Evolutionary conservation across 1,140 invertebrate species (phyloP).

Genomic region (Zaprionus inermis): DNA sequence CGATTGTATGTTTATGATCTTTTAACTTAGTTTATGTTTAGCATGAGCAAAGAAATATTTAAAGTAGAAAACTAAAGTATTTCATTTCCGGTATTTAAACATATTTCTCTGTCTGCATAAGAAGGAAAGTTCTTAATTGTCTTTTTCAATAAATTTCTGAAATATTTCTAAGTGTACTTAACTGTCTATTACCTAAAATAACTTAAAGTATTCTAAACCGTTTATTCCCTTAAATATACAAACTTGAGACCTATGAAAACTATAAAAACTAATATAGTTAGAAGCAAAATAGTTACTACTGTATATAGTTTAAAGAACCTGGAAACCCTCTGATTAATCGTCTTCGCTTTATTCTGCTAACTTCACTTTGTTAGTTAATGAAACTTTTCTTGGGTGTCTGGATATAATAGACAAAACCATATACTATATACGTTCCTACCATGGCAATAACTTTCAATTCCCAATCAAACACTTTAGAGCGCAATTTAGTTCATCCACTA

Average conservation of each 20-base stretch:
- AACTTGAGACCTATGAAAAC: background rate
- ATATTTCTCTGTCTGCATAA: no score
- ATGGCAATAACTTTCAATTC: background rate
- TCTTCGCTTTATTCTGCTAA: background rate
- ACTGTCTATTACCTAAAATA: background rate
- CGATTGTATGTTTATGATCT: constrained; percentile 9
- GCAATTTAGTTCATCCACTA: constrained; percentile 5
- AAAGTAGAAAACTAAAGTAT: background rate
- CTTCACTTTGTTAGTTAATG: no score
- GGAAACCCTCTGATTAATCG: background rate
- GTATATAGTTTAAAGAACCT: no score
- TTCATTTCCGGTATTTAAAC: background rate
- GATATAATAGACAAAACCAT: no score
- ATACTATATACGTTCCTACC: background rate
- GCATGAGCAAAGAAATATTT: constrained; percentile 1
- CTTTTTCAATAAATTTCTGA: background rate
- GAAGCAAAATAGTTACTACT: background rate
- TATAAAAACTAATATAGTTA: background rate
- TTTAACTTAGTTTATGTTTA: background rate
- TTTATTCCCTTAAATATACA: background rate
- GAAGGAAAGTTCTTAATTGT: background rate
- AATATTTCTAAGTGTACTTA: background rate
- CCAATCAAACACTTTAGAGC: background rate
- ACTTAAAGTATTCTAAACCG: background rate
- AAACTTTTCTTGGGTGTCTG: no score